Percentiles rank a stretch among this genome's conserved stretches.
These are phyloP conservation scores for Bubalus kerabau DNA, from an alignment of 2,113 vertebrate genomes.

Conservation along the genomic window DNA sequence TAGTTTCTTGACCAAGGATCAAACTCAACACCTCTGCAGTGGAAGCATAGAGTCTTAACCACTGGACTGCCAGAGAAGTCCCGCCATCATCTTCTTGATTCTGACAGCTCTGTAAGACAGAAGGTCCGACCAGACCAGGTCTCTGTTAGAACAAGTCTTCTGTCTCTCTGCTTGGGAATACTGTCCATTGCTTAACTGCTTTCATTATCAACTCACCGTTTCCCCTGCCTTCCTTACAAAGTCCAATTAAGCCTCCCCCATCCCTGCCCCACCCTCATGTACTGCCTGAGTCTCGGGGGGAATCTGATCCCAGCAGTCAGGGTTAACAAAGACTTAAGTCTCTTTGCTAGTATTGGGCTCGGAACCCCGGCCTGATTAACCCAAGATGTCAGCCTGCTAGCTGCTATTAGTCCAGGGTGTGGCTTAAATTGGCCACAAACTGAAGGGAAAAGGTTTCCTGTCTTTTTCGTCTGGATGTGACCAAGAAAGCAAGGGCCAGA, in stretches of 20 bases:
- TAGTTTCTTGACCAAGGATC: not conserved
- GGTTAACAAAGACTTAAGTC: not conserved
- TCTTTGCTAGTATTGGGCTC: not conserved
- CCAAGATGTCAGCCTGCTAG: not conserved
- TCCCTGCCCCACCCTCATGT: fast-evolving
- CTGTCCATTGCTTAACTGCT: not conserved
- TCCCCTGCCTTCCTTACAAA: not conserved
- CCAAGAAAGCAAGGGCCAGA: not conserved
- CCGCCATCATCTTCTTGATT: not conserved
- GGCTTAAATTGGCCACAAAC: not conserved
- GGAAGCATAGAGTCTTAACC: not conserved
- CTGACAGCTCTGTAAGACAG: not conserved
- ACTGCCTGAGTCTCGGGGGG: not conserved
- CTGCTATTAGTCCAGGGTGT: not conserved
- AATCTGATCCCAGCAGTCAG: not conserved
- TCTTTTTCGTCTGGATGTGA: not conserved
- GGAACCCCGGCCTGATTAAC: not conserved
- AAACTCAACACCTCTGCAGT: not conserved
- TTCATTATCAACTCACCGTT: not conserved
- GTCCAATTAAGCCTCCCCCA: not conserved
- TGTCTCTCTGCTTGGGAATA: not conserved
- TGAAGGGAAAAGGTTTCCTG: not conserved
- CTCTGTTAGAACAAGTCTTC: not conserved
- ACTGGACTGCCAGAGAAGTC: not conserved
- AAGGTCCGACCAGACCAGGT: not conserved